Percentiles rank a stretch among this genome's conserved stretches.
phyloP scores from a whole-genome alignment of 2,113 vertebrate species.

The Protobothrops flavoviridis region DNA sequence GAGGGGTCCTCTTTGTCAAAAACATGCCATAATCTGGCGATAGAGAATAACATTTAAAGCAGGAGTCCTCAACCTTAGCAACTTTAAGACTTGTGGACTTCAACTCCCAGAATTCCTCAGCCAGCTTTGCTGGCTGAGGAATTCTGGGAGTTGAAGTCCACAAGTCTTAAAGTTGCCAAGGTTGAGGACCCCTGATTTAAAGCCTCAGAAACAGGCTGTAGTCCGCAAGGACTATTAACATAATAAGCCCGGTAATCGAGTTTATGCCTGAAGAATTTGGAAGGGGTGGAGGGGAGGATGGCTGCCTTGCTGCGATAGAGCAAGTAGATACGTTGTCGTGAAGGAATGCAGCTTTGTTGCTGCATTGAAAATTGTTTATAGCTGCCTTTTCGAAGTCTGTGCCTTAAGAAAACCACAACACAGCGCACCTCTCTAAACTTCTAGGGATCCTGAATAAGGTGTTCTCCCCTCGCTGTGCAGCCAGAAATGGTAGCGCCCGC shows the following conservation, averaged over 20 bases:
- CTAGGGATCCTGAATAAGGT: background rate
- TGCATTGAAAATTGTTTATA: background rate
- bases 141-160: no score
- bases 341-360: background rate
- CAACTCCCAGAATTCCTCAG: no score
- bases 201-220: background rate
- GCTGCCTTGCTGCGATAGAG: background rate
- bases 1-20: background rate
- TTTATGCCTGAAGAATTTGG: background rate
- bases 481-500: background rate
- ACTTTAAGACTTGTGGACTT: no score
- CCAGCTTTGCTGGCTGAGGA: no score
- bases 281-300: background rate
- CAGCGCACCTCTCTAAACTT: background rate
- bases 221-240: background rate
- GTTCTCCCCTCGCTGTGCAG: background rate
- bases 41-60: background rate
- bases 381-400: background rate
- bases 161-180: no score
- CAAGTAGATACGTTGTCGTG: background rate
- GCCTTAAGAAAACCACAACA: background rate
- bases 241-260: background rate
- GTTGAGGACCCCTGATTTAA: background rate
- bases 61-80: no score
- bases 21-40: no score